phyloP scores from a whole-genome alignment of 2,113 vertebrate genomes.

The Maccullochella peelii region DNA sequence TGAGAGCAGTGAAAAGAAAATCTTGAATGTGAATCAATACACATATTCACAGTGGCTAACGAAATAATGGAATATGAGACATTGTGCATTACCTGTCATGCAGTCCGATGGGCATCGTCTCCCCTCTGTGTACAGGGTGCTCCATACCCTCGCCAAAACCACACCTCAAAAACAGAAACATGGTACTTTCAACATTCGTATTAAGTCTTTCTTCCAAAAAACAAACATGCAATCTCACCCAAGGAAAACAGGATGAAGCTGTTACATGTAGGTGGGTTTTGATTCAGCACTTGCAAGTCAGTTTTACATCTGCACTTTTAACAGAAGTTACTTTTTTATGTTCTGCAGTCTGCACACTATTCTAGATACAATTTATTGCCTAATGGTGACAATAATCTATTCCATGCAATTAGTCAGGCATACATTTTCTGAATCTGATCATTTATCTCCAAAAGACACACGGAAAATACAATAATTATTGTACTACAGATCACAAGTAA shows the following conservation, averaged over 20 bases:
- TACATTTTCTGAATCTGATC: not conserved
- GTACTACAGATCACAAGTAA: not conserved
- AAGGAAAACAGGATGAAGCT: not conserved
- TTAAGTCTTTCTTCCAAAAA: not conserved
- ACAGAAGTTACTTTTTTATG: not conserved
- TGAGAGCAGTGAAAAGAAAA: not conserved
- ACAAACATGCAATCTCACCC: not conserved
- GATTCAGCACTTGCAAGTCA: not conserved
- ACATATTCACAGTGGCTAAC: not conserved
- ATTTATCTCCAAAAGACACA: not conserved
- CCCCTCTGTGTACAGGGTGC: conserved; percentile 88
- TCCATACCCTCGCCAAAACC: conserved; percentile 87
- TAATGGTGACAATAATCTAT: not conserved
- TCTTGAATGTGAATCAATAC: not conserved
- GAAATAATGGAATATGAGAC: not conserved
- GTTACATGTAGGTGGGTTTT: not conserved
- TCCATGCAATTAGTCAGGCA: not conserved
- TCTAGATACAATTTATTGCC: not conserved
- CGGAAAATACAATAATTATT: not conserved
- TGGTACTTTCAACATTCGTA: not conserved
- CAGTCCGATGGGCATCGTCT: conserved; percentile 87
- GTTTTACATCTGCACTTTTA: not conserved
- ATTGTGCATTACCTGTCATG: conserved; percentile 85
- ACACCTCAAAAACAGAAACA: conserved; percentile 76
- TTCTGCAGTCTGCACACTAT: not conserved